Conservation (phyloP, 1,140 invertebrate species). For the Lanistes nyassanus region DNA sequence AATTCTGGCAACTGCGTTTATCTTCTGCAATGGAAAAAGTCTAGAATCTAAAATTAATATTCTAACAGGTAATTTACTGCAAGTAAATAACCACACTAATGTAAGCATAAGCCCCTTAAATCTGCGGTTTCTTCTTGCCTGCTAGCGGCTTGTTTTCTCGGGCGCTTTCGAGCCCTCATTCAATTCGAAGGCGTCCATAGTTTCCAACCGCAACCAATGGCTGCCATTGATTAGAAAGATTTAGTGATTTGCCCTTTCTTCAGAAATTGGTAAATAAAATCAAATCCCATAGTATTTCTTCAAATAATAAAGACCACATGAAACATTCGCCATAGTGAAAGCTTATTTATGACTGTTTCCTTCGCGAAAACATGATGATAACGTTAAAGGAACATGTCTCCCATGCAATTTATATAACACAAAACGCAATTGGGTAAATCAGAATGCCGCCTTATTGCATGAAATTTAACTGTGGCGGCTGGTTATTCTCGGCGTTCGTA, state of each 20-base stretch:
- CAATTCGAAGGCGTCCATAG: conserved; percentile 18
- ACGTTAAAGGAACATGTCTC: too few relatives aligned
- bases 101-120: too few relatives aligned
- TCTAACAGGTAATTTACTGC: not conserved
- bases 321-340: not conserved
- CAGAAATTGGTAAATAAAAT: not conserved
- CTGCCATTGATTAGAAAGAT: not conserved
- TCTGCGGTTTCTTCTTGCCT: conserved; percentile 3
- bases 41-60: not conserved
- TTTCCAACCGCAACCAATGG: conserved; percentile 21
- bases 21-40: not conserved
- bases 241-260: not conserved
- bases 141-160: not conserved
- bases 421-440: too few relatives aligned
- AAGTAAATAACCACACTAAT: not conserved
- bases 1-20: not conserved
- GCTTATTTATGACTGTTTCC: not conserved
- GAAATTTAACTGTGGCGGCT: too few relatives aligned
- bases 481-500: too few relatives aligned
- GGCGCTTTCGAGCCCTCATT: not conserved
- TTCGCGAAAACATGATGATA: not conserved
- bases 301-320: not conserved
- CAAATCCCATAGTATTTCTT: not conserved
- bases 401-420: too few relatives aligned
- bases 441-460: too few relatives aligned